phyloP scores from a whole-genome alignment of 2,797 vertebrate genomes.

The Miichthys miiuy region DNA sequence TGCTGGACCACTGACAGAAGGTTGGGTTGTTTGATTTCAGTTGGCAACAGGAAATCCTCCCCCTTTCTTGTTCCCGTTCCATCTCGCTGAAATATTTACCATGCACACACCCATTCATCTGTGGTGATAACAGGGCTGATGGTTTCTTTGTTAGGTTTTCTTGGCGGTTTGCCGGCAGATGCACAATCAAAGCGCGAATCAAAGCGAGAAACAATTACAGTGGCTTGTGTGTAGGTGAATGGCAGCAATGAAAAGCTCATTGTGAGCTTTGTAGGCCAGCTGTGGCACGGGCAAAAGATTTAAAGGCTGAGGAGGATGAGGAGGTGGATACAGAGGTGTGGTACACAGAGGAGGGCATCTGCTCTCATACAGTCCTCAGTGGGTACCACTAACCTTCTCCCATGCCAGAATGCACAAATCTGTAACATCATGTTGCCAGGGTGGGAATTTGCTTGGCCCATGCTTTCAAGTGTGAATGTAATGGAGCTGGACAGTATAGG shows the following conservation, averaged over 20 bases:
- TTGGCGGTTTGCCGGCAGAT: slow-evolving; percentile 51
- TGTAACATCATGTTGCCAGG: slow-evolving; percentile 25
- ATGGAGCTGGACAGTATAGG: background rate
- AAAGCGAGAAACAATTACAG: slow-evolving; percentile 69
- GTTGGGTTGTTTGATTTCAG: slow-evolving; percentile 71
- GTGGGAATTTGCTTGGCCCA: slow-evolving; percentile 22
- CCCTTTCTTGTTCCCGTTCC: slow-evolving; percentile 30
- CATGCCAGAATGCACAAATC: slow-evolving; percentile 32
- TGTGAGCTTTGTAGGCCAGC: slow-evolving; percentile 66
- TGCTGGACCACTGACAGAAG: slow-evolving; percentile 69
- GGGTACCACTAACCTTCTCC: slow-evolving; percentile 34
- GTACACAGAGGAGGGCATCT: slow-evolving; percentile 45
- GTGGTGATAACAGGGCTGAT: slow-evolving; percentile 43
- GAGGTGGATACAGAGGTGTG: slow-evolving; percentile 43
- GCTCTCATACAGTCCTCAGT: slow-evolving; percentile 27
- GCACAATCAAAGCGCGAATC: slow-evolving; percentile 70
- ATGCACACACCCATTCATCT: slow-evolving; percentile 64
- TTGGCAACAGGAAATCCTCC: slow-evolving; percentile 53
- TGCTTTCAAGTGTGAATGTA: background rate
- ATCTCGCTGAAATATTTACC: slow-evolving; percentile 57
- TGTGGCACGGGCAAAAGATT: slow-evolving; percentile 59
- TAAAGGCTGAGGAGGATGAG: slow-evolving; percentile 47
- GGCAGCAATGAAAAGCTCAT: slow-evolving; percentile 71
- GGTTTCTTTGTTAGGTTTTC: slow-evolving; percentile 54
- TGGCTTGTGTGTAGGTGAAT: slow-evolving; percentile 70